Base-by-base conservation (phyloP, 2,888 invertebrate species). In the Brachypterus glaber region DNA sequence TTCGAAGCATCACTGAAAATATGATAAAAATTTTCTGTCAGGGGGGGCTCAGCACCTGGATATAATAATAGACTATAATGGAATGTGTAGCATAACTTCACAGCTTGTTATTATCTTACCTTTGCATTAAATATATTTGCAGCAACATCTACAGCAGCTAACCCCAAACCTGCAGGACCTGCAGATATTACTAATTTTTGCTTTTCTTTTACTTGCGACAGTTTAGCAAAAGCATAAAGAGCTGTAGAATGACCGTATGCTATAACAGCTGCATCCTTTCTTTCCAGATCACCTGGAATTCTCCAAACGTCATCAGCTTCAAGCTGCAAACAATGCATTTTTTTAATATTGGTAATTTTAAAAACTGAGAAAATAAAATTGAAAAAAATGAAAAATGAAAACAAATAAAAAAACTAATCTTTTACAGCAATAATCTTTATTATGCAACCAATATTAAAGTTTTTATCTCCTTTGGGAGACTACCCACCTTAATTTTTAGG, bases 111-210 rank as follows among this genome's bases (percentile, higher is more conserved):
- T 34, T 18, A n/a, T 40, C 40, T 29, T 53, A 78, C 79, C 66
- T 77, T 72, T 17, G 78, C 73, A 56, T 73, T 72, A 52, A 74
- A 81, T 32, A 80, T 70, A 60, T 77, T 78, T 8, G 76, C 71
- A 27, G 80, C 80, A 30, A 82, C 66, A 62, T 82, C 82, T 13
- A 80, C 72, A 27, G 77, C 76, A 38, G 82, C 81, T 30, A 80
- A 58, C 11, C 75, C 75, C 30, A 75, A 62, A 7, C 77, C 76
- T 13, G 77, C 79, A 33, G 76, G 67, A 5, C 77, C 77, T 21
- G 77, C 76, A 29, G 79, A 74, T 24, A 82, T 69, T 8, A 82
- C 56, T n/a, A 82, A 70, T 31, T 68, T 69, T 42, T 76, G 72
- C 30, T 74, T 66, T 51, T 73, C 71, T 40, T 62, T 57, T 27